Evolutionary conservation across 30 jellyfish, hydroid and myxozoan species (phyloP), one percentile per base, ranked within the genome.

Genomic region (Aurelia aurita complex sp. Pacific): DNA sequence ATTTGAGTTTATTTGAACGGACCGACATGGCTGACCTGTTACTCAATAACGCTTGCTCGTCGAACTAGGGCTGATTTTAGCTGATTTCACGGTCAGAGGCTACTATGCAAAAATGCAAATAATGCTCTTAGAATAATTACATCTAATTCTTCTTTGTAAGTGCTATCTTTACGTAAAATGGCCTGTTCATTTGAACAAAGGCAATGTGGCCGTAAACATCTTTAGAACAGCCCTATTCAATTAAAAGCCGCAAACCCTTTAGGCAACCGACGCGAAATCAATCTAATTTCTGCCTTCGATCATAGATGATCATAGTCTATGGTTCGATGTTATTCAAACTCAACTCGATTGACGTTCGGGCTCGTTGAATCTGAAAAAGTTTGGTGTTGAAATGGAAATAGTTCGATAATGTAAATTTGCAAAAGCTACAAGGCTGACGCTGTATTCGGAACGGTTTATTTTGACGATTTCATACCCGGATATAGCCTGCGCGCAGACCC

Each of bases 21-120:
- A 29, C 73, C 60, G 87, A 52, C 68, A 23, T 57, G 87, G 68
- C 67, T 77, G 87, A 77, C 87, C 87, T 77, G 87, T 12, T 19
- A 29, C 18, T 64, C 53, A 35, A 36, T 46, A 46, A 14, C 57
- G 57, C 57, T 63, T 12, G 36, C 72, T n/a, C 63, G 35, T 13
- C 2, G 46, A 61, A 61, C 33, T 69, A n/a, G 53, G 18, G 32
- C 79, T 57, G 63, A 69, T 63, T 69, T 61, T 17, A 57, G 69
- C 33, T 50, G 46, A 42, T 17, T 32, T 36, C 85, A 75, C 85
- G 59, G 53, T n/a, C 70, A 50, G 83, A 72, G 70, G n/a, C 8
- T 46, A 9, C 70, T 15, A 73, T 72, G 23, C 72, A 34, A 13
- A 50, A 67, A 34, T 34, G 3, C 10, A 33, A 63, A 55, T 77